A percentile compares a stretch with the other conserved stretches of the same genome.
These are phyloP conservation scores for Nautilus pompilius DNA, from an alignment of 1,140 invertebrate species.

Conservation along the genomic window DNA sequence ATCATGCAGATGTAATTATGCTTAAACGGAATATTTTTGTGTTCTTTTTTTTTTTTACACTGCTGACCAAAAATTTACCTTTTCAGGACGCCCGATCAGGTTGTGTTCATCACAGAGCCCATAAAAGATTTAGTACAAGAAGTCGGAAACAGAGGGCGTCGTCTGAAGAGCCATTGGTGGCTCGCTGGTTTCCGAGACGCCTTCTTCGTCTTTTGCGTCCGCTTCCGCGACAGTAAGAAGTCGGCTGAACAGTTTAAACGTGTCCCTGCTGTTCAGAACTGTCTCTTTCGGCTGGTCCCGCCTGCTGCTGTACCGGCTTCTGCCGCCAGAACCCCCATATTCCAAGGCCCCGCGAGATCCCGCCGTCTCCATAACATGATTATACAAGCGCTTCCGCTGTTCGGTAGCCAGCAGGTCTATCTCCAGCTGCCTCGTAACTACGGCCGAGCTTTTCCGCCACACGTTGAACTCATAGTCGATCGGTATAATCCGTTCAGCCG, in stretches of 20 bases:
- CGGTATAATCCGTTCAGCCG: conserved; percentile 47
- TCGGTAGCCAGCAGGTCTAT: conserved; percentile 49
- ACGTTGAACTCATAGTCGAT: conserved; percentile 47
- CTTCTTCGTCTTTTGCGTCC: conserved; percentile 24
- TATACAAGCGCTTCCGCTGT: conserved; percentile 42
- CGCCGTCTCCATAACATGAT: conserved; percentile 41
- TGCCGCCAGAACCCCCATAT: not conserved
- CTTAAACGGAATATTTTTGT: too few relatives aligned
- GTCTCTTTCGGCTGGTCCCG: conserved; percentile 19
- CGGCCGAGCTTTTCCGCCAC: conserved; percentile 51
- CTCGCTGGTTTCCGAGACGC: too few relatives aligned
- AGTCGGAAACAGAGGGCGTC: too few relatives aligned
- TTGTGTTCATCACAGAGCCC: too few relatives aligned
- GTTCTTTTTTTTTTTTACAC: too few relatives aligned
- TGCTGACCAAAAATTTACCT: too few relatives aligned
- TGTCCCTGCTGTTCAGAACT: conserved; percentile 36
- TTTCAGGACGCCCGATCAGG: too few relatives aligned
- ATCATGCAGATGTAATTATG: too few relatives aligned
- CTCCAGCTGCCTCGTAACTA: conserved; percentile 50
- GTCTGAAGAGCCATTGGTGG: too few relatives aligned
- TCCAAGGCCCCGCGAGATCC: conserved; percentile 2
- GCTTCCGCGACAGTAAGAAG: conserved; percentile 40
- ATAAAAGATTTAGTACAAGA: too few relatives aligned
- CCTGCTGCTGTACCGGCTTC: not conserved
- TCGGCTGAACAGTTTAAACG: conserved; percentile 38